Evolutionary conservation across 2,888 invertebrate genomes (phyloP).

Genomic region (Dolomedes plantarius): DNA sequence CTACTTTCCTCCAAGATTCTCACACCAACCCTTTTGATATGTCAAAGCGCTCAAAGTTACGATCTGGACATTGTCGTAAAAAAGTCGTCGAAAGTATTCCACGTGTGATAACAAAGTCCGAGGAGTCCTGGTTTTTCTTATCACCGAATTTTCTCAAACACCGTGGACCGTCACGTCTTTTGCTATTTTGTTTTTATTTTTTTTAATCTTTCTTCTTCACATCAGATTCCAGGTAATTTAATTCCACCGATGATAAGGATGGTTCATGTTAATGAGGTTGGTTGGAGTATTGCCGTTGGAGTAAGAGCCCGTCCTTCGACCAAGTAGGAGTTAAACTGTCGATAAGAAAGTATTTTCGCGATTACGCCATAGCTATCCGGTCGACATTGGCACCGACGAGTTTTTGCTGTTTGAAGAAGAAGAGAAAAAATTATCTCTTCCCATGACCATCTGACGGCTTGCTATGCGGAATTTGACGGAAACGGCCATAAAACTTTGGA

Average conservation of each 20-base stretch:
- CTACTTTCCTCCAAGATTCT: not conserved
- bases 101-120: not conserved
- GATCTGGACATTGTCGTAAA: slow-evolving; percentile 28
- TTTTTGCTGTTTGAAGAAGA: too few species aligned
- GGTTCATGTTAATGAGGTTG: not conserved
- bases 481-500: too few species aligned
- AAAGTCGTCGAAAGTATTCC: slow-evolving; percentile 10
- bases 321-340: too few species aligned
- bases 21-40: slow-evolving; percentile 16
- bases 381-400: not conserved
- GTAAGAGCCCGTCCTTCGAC: not conserved
- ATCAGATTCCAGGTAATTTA: not conserved
- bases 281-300: too few species aligned
- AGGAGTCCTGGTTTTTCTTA: not conserved
- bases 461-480: too few species aligned
- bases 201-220: too few species aligned
- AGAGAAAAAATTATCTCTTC: too few species aligned
- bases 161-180: not conserved
- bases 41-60: slow-evolving; percentile 42
- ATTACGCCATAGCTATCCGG: not conserved
- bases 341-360: not conserved
- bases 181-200: not conserved
- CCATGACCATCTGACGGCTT: too few species aligned
- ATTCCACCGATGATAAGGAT: not conserved
- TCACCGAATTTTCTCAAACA: not conserved